Base-by-base conservation (phyloP, 1,140 invertebrate genomes). In the Dryas iulia region DNA sequence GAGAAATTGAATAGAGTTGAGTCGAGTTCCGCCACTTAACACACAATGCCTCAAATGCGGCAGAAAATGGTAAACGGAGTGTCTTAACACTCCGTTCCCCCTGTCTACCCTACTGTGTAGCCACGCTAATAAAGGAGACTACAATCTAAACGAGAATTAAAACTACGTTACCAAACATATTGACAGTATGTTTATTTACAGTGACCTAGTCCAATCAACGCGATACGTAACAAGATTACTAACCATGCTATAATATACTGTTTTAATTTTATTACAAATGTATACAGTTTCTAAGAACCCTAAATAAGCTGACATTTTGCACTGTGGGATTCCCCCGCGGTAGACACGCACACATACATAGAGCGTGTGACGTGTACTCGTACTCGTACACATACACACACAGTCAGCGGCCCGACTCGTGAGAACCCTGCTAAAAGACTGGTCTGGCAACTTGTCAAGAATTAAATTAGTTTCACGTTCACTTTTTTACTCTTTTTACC, bases 311-410 rank as follows among this genome's bases (percentile, higher is more conserved):
- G 69, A 73, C 73, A 75, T 77, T 88, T 84, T 88, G 83, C 84
- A 71, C 74, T 56, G 68, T 62, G 86, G 86, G 86, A 88, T 79
- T 86, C 73, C 86, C 84, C 80, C 64, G 73, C 66, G 74, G 62
- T 59, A 66, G 66, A 68, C 72, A 35, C 58, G 21, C 69, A 64
- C 71, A 69, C 63, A 59, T 52, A 62, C 31, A 35, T 47, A 47
- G 7, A 47, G 39, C 18, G 39, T 47, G 21, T 47, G 39, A 47
- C 39, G 12, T n/a, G n/a, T n/a, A n/a, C n/a, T n/a, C n/a, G n/a
- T n/a, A n/a, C n/a, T n/a, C n/a, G n/a, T n/a, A n/a, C n/a, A n/a
- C n/a, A n/a, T n/a, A 59, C 39, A 58, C n/a, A 74, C 4, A 67
- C 30, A 26, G 4, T 18, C 28, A 21, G 26, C n/a, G 24, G 28